A percentile compares a stretch with the other conserved stretches of the same genome.
phyloP scores from a whole-genome alignment of 2,888 invertebrate genomes.

The Tetragnatha montana region DNA sequence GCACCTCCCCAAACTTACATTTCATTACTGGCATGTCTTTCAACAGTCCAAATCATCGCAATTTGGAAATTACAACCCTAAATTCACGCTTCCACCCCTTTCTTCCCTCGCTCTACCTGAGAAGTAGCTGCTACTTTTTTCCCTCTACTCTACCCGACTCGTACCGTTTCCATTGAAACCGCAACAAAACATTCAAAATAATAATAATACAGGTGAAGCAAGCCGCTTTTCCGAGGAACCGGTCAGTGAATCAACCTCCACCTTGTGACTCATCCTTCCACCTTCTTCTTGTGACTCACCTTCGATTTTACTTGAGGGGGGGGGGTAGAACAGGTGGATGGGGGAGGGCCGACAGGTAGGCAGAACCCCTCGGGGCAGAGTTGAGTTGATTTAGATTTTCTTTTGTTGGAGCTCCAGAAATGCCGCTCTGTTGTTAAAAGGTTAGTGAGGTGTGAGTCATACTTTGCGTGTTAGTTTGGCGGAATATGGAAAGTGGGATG shows the following conservation, averaged over 20 bases:
- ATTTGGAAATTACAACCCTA: neutral
- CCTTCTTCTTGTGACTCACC: slow-evolving; percentile 36
- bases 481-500: too few relatives aligned
- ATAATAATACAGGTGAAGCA: neutral
- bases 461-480: neutral
- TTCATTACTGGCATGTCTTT: too few relatives aligned
- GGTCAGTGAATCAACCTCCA: slow-evolving; percentile 53
- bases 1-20: too few relatives aligned
- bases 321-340: neutral
- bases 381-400: neutral
- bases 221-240: slow-evolving; percentile 11
- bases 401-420: neutral
- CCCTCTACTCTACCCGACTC: neutral
- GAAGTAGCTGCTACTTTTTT: neutral
- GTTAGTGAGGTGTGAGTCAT: neutral
- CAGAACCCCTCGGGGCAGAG: neutral
- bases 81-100: neutral
- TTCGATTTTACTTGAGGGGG: neutral
- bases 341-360: neutral
- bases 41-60: too few relatives aligned
- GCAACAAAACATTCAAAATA: neutral
- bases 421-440: neutral
- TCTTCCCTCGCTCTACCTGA: neutral
- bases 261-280: slow-evolving; percentile 35
- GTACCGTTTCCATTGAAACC: neutral